Percentiles rank a stretch among this genome's conserved stretches.
Evolutionary conservation across 2,797 vertebrate genomes (phyloP).

Genomic region (Gadopsis bispinosus): DNA sequence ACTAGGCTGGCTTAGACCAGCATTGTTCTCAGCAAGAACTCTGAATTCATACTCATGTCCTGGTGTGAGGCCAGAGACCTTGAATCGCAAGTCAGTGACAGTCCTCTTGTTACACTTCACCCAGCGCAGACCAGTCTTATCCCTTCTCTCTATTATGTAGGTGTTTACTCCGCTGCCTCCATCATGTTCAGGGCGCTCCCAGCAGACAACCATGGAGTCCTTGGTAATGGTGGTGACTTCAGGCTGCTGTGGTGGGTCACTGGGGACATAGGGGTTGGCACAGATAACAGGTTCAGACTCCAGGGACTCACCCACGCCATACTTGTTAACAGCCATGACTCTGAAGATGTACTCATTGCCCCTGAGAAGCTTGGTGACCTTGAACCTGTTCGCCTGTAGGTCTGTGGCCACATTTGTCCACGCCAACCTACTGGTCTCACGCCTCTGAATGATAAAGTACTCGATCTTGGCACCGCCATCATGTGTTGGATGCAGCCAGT

Average conservation of each 20-base stretch:
- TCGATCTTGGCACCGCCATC: slow-evolving; percentile 98
- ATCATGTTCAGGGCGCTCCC: slow-evolving; percentile 95
- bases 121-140: slow-evolving; percentile 95
- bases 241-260: slow-evolving; percentile 93
- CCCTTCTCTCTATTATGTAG: slow-evolving; percentile 95
- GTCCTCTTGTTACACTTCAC: slow-evolving; percentile 97
- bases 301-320: slow-evolving; percentile 93
- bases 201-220: slow-evolving; percentile 98
- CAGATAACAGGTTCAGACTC: slow-evolving; percentile 94
- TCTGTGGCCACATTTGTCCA: slow-evolving; percentile 97
- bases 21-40: slow-evolving; percentile 96
- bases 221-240: slow-evolving; percentile 96
- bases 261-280: slow-evolving; percentile 92
- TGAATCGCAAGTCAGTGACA: slow-evolving; percentile 94
- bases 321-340: slow-evolving; percentile 99
- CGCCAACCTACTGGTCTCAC: slow-evolving; percentile 97
- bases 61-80: slow-evolving; percentile 93
- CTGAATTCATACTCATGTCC: slow-evolving; percentile 98
- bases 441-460: slow-evolving; percentile 95
- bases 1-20: slow-evolving; percentile 94
- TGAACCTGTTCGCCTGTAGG: slow-evolving; percentile 93
- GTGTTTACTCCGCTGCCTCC: slow-evolving; percentile 96
- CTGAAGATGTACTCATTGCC: slow-evolving; percentile 99
- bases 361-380: slow-evolving; percentile 96
- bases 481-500: slow-evolving; percentile 95